Percentiles rank a stretch among this genome's conserved stretches.
phyloP scores from a whole-genome alignment of 1,140 invertebrate species.

The Luehdorfia chinensis region DNA sequence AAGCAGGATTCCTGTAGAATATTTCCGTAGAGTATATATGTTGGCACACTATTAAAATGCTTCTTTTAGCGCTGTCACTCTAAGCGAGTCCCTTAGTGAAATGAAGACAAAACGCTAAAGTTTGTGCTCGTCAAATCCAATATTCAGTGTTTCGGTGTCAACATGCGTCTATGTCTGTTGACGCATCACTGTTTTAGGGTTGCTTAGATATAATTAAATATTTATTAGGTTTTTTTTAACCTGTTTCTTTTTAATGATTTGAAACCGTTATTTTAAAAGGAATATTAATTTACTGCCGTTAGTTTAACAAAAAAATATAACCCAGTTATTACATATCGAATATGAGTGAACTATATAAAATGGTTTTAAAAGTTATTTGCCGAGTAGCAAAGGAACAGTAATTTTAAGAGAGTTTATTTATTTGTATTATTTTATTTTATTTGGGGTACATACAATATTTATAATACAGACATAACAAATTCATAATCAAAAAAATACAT shows the following conservation, averaged over 20 bases:
- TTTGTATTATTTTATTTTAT: too few species aligned
- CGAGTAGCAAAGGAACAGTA: too few species aligned
- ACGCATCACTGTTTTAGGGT: slow-evolving; percentile 21
- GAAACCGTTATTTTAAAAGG: background rate
- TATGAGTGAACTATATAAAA: background rate
- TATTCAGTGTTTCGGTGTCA: slow-evolving; percentile 29
- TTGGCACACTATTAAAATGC: too few species aligned
- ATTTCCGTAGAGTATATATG: too few species aligned
- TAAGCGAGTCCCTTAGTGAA: slow-evolving; percentile 1
- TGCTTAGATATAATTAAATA: background rate
- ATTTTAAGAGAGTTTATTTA: too few species aligned
- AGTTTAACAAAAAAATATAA: background rate
- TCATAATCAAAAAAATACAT: too few species aligned
- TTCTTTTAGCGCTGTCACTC: too few species aligned
- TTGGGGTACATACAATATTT: too few species aligned
- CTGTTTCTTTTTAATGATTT: background rate
- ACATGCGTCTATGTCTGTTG: slow-evolving; percentile 28
- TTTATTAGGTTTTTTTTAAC: too few species aligned
- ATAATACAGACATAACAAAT: too few species aligned
- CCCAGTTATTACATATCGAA: background rate
- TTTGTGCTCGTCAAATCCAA: slow-evolving; percentile 28
- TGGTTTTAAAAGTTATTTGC: too few species aligned
- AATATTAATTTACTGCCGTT: background rate
- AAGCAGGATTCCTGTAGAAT: too few species aligned
- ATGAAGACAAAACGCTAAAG: slow-evolving; percentile 11